Evolutionary conservation across 2,113 vertebrate species (phyloP).

Genomic region (Spermophilus dauricus): DNA sequence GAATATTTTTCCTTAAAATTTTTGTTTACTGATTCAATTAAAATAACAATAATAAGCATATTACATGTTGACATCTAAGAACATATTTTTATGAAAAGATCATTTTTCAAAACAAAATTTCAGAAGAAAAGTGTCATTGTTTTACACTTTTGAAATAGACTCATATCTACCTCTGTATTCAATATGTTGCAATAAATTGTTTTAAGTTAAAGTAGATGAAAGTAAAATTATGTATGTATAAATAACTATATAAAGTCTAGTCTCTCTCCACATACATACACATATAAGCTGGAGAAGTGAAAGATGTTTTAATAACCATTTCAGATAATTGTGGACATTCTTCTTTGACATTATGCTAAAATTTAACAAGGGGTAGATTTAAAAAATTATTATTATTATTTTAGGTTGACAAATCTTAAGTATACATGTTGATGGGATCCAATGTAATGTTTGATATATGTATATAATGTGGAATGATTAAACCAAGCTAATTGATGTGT

Average conservation of each 20-base stretch:
- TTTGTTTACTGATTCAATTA: not conserved
- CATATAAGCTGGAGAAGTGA: not conserved
- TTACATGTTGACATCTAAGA: not conserved
- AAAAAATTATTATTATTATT: not conserved
- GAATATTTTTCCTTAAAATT: not conserved
- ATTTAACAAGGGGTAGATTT: not conserved
- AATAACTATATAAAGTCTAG: not conserved
- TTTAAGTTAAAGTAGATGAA: not conserved
- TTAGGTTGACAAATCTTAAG: not conserved
- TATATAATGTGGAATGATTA: not conserved
- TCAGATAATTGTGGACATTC: not conserved
- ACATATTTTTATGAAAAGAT: conserved; percentile 15
- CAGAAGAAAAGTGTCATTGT: not conserved
- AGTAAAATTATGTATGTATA: not conserved
- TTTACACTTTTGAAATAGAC: not conserved
- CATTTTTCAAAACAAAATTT: conserved; percentile 51
- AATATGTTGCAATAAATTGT: not conserved
- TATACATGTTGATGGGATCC: not conserved
- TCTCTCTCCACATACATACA: not conserved
- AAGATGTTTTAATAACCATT: not conserved
- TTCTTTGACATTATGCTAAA: not conserved
- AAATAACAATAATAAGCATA: not conserved
- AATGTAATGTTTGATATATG: not conserved
- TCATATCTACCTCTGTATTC: not conserved
- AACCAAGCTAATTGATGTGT: not conserved